Base-by-base conservation (phyloP, 2,888 invertebrate genomes). In the Diarsia brunnea region DNA sequence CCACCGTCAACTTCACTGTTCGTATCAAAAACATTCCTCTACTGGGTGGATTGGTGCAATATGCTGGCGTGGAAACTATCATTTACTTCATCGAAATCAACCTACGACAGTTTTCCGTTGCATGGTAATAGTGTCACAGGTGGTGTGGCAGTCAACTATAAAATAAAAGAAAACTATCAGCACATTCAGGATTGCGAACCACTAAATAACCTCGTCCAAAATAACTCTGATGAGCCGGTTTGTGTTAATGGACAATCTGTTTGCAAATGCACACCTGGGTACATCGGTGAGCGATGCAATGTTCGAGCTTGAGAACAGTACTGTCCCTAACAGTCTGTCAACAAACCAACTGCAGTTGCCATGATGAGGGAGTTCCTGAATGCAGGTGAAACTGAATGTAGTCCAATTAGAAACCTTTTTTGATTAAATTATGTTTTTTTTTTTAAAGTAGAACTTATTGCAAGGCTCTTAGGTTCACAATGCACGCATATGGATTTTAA, bases 181-280 rank as follows among this genome's bases (percentile, higher is more conserved):
- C 3, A n/a, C 14, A 31, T 43, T 14, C 8, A n/a, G n/a, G 14
- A 63, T 8, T 63, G 63, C 31, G n/a, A 63, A 63, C 63, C 63
- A n/a, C 8, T 63, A 8, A 63, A 7, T 7, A 38, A 38, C 0
- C 38, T 38, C 7, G 61, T 63, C 3, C 14, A 43, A 43, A 63
- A n/a, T 43, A n/a, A 43, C 38, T 63, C n/a, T 43, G 63, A n/a
- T 16, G 60, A 38, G 1, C 11, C 43, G 4, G n/a, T 7, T n/a
- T 63, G 63, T 63, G 2, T 63, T 63, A 14, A 63, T 63, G 63
- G 43, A n/a, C 63, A 63, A 63, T n/a, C 63, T 14, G 14, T n/a
- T 63, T 63, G 63, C 14, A 43, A 63, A n/a, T 63, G 63, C n/a
- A n/a, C 61, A n/a, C n/a, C 61, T 21, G 61, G 61, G 38, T 61